A percentile compares a stretch with the other conserved stretches of the same genome.
phyloP scores from a whole-genome alignment of 2,888 invertebrate species.

The Volucella inflata region DNA sequence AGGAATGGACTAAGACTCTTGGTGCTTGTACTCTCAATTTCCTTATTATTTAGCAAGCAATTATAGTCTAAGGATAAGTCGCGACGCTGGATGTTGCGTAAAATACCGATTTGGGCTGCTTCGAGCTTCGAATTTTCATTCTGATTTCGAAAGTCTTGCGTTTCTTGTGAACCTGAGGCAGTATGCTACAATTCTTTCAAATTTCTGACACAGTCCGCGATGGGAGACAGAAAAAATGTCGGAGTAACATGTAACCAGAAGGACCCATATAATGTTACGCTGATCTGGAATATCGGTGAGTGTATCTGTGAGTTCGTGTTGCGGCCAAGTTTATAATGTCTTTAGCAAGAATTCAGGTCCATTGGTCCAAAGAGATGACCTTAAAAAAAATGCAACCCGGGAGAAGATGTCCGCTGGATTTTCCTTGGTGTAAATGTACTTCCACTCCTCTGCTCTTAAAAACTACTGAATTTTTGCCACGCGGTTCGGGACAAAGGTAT shows the following conservation, averaged over 20 bases:
- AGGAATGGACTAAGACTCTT: no score
- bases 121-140: conserved; percentile 6
- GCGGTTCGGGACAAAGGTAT: conserved; percentile 54
- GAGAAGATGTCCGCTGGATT: conserved; percentile 39
- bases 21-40: not conserved
- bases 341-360: conserved; percentile 20
- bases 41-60: not conserved
- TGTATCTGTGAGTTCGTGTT: not conserved
- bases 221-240: conserved; percentile 2
- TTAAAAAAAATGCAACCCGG: no score
- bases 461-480: conserved; percentile 31
- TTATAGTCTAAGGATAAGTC: conserved; percentile 1
- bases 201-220: conserved; percentile 1
- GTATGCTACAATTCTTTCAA: conserved; percentile 15
- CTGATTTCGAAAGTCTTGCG: not conserved
- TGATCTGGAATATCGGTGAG: conserved; percentile 8
- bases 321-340: not conserved
- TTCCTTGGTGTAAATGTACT: conserved; percentile 41
- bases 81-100: conserved; percentile 22
- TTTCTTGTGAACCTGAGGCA: conserved; percentile 26
- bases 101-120: conserved; percentile 7
- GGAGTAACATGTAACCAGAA: not conserved
- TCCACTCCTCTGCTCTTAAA: conserved; percentile 31
- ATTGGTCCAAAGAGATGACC: conserved; percentile 11
- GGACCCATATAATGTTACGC: not conserved